Base-by-base conservation (phyloP, 2,797 vertebrate genomes). In the Macrochelys suwanniensis region DNA sequence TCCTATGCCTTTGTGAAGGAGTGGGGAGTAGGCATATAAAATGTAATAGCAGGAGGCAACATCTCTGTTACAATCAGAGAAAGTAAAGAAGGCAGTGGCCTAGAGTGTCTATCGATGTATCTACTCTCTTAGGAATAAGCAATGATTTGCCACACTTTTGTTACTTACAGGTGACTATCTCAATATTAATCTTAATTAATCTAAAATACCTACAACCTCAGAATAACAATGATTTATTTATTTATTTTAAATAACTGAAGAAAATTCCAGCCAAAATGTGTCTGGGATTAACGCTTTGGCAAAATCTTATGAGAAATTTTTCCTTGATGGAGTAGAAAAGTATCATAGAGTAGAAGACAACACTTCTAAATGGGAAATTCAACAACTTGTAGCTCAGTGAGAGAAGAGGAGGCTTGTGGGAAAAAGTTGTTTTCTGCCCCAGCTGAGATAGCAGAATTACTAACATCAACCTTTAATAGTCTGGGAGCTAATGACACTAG, bases 341-440 rank as follows among this genome's bases (percentile, higher is more conserved):
- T 33, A 89, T 54, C 81, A 76, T 57, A 61, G 12, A 0, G 0
- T 88, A 77, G 92, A 90, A 91, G 89, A 80, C 0, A 95, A 16
- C 86, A 59, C 96, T 92, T 93, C 90, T 54, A 87, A 87, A 95
- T 95, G 80, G 85, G 74, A 65, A 94, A 95, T 4, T 91, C 94
- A 68, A 82, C 88, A 93, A 51, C 68, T 92, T 82, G 51, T 81
- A 93, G 37, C 61, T 94, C 92, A 76, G 91, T 76, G 90, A 68
- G 16, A 68, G 37, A 68, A 68, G 81, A 95, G 95, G 33, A 17
- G 78, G 49, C 79, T 84, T 91, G 23, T 37, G n/a, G 16, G 37
- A 71, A 23, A 19, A 71, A 71, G 15, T 7, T 42, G 65, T 71
- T 89, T 56, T 31, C 23, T 74, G 47, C 54, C 49, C 78, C 81